These are phyloP conservation scores for Pseudopipra pipra DNA, from an alignment of 2,113 vertebrate species.

Conservation along the genomic window DNA sequence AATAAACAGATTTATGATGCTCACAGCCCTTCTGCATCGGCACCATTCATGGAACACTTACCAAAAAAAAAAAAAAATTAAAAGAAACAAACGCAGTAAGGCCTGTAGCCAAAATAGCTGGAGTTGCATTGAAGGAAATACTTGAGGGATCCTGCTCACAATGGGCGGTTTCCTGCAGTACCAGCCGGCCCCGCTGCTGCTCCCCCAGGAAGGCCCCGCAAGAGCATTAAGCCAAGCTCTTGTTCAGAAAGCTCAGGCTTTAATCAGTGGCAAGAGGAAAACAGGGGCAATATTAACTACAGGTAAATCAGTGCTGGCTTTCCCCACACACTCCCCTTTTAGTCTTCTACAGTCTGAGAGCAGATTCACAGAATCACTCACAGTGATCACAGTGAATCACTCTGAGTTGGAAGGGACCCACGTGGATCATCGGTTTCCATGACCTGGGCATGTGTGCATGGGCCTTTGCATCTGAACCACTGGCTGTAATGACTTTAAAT, in stretches of 20 bases:
- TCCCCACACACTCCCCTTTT: not conserved
- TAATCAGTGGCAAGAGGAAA: not conserved
- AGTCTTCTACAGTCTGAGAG: not conserved
- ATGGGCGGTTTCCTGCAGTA: not conserved
- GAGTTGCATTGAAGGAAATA: not conserved
- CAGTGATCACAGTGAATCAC: no score
- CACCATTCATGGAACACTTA: not conserved
- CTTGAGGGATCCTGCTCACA: not conserved
- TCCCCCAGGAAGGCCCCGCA: not conserved
- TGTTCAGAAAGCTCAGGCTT: not conserved
- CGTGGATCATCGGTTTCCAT: not conserved
- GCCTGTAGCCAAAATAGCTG: not conserved
- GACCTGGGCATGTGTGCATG: fast-evolving
- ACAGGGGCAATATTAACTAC: not conserved
- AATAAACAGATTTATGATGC: conserved; percentile 25
- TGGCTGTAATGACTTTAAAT: not conserved
- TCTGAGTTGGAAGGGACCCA: not conserved
- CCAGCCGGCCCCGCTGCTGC: not conserved
- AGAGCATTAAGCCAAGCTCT: not conserved
- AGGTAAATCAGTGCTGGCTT: fast-evolving
- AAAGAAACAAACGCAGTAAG: not conserved
- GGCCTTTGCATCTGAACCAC: not conserved
- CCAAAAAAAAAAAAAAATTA: not conserved
- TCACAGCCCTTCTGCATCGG: not conserved
- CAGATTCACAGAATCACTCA: not conserved